Base-by-base conservation (phyloP, 1,140 invertebrate genomes). In the Microplitis mediator region DNA sequence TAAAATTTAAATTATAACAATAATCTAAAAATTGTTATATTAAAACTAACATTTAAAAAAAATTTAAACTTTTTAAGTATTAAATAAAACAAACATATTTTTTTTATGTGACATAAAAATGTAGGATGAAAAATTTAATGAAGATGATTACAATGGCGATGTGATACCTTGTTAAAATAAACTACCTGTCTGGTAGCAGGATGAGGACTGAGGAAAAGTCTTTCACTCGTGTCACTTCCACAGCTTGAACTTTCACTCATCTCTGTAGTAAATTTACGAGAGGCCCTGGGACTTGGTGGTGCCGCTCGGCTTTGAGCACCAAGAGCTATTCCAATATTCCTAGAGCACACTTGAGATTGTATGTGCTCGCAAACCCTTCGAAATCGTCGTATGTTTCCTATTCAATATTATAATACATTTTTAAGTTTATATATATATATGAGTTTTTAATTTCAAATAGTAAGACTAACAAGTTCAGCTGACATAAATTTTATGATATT, bases 291-390 rank as follows among this genome's bases (percentile, higher is more conserved):
- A 77, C 93, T 94, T 9, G 92, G 91, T 4, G 91, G 90, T 4
- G 92, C 91, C 5, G 92, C 88, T 68, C 93, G 89, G 56, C 88
- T 88, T 3, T 90, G 89, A 16, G 89, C 86, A 3, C 88, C 84
- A 14, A 89, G 82, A 51, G 87, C 81, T 34, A 86, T 52, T 34
- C 80, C 78, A 4, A 79, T 78, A 66, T 81, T 83, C 76, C 89
- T 82, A 9, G 82, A 88, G 75, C 94, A 95, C 54, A 97, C 94
- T 79, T 96, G 94, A 4, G 93, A 92, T 84, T 98, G 97, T 72
- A 98, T 96, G 84, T 98, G 95, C 85, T 99, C 97, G 88, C 97
- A 98, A 66, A 99, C 96, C 78, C 97, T 90, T 72, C 97, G 91
- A 86, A 98, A 99, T 75, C 97, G 90, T 74, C 97, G 91, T 74